Conservation (phyloP, 1,140 invertebrate genomes). For the Drosophila nasuta region DNA sequence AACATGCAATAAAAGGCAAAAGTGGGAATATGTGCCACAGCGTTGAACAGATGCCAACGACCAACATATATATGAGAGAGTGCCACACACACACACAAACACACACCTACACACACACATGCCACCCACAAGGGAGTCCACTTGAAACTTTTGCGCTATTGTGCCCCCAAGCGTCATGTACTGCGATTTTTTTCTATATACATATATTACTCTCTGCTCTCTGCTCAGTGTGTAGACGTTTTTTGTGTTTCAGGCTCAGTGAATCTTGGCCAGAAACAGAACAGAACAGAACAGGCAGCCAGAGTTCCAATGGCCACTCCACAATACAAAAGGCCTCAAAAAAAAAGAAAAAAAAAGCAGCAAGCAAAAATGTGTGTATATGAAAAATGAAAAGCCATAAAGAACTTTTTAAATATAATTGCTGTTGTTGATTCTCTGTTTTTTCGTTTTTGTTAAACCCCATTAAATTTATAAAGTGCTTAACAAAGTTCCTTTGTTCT, state of each 20-base stretch:
- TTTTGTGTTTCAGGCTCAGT: conserved; percentile 60
- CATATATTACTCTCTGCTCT: conserved; percentile 12
- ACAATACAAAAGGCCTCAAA: conserved; percentile 28
- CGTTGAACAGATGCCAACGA: conserved; percentile 77
- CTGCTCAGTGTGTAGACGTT: conserved; percentile 55
- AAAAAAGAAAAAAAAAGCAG: conserved; percentile 12
- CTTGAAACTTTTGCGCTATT: conserved; percentile 80
- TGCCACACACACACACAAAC: conserved; percentile 15
- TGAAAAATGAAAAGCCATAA: conserved; percentile 48
- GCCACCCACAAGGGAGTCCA: conserved; percentile 62
- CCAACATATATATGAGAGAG: conserved; percentile 23
- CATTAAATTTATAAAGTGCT: conserved; percentile 75
- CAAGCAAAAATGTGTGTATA: conserved; percentile 3
- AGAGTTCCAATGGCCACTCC: conserved; percentile 29
- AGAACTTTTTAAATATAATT: conserved; percentile 79
- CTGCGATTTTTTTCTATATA: conserved; percentile 41
- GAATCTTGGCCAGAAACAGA: conserved; percentile 55
- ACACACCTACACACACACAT: background rate
- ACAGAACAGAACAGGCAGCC: conserved; percentile 25
- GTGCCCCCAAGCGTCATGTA: conserved; percentile 60
- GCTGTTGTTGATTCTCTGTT: conserved; percentile 67
- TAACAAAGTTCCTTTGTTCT: conserved; percentile 38
- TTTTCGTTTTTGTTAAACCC: conserved; percentile 44
- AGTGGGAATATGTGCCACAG: conserved; percentile 79
- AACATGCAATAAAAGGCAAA: conserved; percentile 81